phyloP scores from a whole-genome alignment of 2,888 invertebrate genomes.

The Ormyrus rosae region DNA sequence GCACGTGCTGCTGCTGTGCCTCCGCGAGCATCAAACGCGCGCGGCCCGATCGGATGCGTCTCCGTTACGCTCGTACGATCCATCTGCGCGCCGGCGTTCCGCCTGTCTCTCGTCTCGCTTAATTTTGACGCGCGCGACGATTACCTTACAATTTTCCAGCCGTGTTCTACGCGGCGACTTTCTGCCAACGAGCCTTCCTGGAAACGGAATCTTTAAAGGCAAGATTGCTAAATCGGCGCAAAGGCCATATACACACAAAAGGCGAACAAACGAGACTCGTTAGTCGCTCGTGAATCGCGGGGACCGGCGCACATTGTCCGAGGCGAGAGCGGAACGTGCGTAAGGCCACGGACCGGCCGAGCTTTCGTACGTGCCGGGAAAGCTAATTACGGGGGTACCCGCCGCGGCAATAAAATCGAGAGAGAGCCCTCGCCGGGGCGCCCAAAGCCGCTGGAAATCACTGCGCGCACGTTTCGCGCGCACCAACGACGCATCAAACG shows the following conservation, averaged over 20 bases:
- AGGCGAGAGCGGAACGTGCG: neutral
- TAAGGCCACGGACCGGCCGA: slow-evolving; percentile 55
- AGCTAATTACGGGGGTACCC: slow-evolving; percentile 27
- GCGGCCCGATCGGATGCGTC: slow-evolving; percentile 15
- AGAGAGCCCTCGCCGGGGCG: neutral
- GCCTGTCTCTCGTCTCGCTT: neutral
- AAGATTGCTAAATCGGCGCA: too few species aligned
- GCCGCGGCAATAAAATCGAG: slow-evolving; percentile 14
- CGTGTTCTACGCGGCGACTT: too few species aligned
- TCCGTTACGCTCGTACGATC: slow-evolving; percentile 3
- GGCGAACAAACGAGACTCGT: too few species aligned
- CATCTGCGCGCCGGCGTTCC: neutral
- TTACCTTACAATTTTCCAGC: too few species aligned
- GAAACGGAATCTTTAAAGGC: too few species aligned
- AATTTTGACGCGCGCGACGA: too few species aligned
- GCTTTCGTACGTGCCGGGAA: slow-evolving; percentile 45
- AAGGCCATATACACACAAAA: too few species aligned
- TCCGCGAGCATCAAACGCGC: neutral
- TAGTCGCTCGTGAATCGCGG: too few species aligned
- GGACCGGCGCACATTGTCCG: too few species aligned
- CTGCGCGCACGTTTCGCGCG: slow-evolving; percentile 21
- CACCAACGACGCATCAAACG: neutral
- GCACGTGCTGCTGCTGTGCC: slow-evolving; percentile 28
- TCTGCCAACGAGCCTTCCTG: too few species aligned
- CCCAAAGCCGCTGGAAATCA: slow-evolving; percentile 21